These are phyloP conservation scores for Ceryle rudis DNA, from an alignment of 2,797 vertebrate genomes.

Conservation along the genomic window DNA sequence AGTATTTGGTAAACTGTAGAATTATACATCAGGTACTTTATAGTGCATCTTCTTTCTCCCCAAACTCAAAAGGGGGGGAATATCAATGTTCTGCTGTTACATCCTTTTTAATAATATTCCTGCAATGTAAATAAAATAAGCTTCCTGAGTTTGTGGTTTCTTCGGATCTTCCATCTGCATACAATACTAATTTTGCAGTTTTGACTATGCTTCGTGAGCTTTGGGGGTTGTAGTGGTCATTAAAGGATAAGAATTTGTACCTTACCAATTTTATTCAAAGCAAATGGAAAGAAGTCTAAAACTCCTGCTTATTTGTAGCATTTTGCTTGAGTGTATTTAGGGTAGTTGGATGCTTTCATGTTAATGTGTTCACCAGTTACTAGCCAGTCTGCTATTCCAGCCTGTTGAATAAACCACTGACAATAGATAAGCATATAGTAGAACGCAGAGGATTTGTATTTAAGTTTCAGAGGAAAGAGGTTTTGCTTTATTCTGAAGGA, in stretches of 20 bases:
- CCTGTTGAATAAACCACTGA: background rate
- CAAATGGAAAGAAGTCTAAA: background rate
- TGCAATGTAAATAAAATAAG: background rate
- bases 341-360: background rate
- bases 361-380: background rate
- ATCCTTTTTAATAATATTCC: background rate
- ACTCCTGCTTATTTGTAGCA: background rate
- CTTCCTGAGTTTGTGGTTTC: slow-evolving; percentile 38
- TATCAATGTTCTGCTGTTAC: background rate
- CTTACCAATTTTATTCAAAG: slow-evolving; percentile 34
- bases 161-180: slow-evolving; percentile 55
- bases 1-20: slow-evolving; percentile 50
- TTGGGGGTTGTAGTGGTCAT: slow-evolving; percentile 34
- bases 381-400: background rate
- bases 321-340: background rate
- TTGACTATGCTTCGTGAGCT: slow-evolving; percentile 39
- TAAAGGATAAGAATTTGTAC: slow-evolving; percentile 30
- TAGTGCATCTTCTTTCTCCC: background rate
- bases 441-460: background rate
- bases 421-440: background rate
- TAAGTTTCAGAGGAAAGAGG: background rate
- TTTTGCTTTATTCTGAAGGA: slow-evolving; percentile 26
- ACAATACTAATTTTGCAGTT: slow-evolving; percentile 48
- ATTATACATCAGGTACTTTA: background rate
- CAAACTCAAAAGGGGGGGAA: background rate